Percentiles rank a stretch among this genome's conserved stretches.
Conservation (phyloP, 2,113 vertebrate species). For the Clarias batrachus region DNA sequence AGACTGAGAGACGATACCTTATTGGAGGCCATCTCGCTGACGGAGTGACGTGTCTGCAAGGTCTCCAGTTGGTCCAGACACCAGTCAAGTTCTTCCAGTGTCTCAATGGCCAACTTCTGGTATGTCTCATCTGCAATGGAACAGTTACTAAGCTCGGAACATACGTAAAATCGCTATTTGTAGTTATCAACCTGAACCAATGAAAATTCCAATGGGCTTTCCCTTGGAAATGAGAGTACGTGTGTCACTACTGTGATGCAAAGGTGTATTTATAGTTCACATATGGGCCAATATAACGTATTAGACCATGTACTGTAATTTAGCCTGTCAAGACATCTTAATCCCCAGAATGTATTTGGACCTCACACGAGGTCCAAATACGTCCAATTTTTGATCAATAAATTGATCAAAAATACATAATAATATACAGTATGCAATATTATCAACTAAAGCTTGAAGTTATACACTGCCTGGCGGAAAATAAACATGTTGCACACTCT, state of each 20-base stretch:
- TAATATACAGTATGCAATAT: not conserved
- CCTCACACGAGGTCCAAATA: not conserved
- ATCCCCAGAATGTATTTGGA: not conserved
- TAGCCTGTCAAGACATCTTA: not conserved
- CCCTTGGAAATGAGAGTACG: not conserved
- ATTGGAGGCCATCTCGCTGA: slow-evolving; percentile 81
- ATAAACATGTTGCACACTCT: too few species aligned
- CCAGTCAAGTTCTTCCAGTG: slow-evolving; percentile 93
- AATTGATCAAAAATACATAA: not conserved
- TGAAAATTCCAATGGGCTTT: not conserved
- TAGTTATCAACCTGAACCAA: not conserved
- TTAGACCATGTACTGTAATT: not conserved
- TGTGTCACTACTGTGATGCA: not conserved
- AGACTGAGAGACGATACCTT: slow-evolving; percentile 66
- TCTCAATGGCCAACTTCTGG: slow-evolving; percentile 84
- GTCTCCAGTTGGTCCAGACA: slow-evolving; percentile 95
- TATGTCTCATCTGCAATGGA: slow-evolving; percentile 79
- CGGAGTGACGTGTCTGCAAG: slow-evolving; percentile 83
- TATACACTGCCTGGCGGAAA: too few species aligned
- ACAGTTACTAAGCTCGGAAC: not conserved
- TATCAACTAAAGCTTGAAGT: not conserved
- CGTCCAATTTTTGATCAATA: not conserved
- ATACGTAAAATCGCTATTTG: not conserved
- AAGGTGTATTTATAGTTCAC: not conserved
- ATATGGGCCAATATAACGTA: not conserved